Evolutionary conservation across 2,113 vertebrate genomes (phyloP), one percentile per base, ranked within the genome.

Genomic region (Ramphastos sulfuratus): DNA sequence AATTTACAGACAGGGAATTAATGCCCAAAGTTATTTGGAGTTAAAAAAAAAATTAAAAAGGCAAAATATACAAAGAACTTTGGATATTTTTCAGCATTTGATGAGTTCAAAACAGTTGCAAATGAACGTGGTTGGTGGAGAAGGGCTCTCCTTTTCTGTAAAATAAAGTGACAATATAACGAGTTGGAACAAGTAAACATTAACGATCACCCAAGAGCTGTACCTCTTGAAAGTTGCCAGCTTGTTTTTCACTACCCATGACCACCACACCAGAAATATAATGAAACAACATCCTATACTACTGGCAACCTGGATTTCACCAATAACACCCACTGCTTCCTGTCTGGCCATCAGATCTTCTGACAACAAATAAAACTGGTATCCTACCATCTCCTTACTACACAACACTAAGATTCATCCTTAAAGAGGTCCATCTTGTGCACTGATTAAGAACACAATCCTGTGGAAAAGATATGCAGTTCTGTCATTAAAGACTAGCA

Each of bases 401-500:
- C 13, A 93, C 58, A 93, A 79, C 78, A 73, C 93, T 90, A 79
- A 95, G 84, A 89, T 73, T 77, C 75, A 71, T 84, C 2, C 0
- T 12, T 59, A 92, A 67, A 88, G 63, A 82, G 75, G 20, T 85
- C 78, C 78, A 82, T 55, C 75, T n/a, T 64, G 85, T 82, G 72
- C 87, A 96, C 0, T 87, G 75, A 92, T 37, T 89, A 66, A 91
- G 72, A 77, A 87, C 87, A 69, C 42, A 87, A 69, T 85, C 93
- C 92, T 71, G 85, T 67, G 90, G 85, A 85, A 91, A 89, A 93
- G 74, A 90, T 33, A 93, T 9, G 70, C 28, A 58, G 23, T 84
- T 65, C 84, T 91, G 77, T 65, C 74, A 81, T 69, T 85, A 95
- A 89, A 95, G 85, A 80, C 10, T 4, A 50, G 67, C 75, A 87